Evolutionary conservation across 37 sponge, comb jelly and placozoan species (phyloP).

Genomic region (Ephydatia muelleri): DNA sequence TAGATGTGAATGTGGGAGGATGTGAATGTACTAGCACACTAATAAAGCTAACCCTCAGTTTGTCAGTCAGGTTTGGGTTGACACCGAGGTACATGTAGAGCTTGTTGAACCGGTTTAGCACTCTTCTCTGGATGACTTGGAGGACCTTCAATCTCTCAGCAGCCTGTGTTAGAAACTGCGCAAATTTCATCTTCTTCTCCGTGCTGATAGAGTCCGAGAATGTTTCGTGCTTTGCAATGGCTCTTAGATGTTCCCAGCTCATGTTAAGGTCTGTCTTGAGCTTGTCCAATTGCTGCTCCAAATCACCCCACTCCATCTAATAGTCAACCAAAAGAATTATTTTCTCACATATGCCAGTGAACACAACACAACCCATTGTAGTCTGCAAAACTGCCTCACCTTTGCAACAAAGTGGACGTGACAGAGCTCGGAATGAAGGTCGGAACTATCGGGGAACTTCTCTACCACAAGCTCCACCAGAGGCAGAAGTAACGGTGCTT

Average conservation of each 20-base stretch:
- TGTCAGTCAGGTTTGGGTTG: slow-evolving; percentile 30
- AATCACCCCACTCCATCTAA: slow-evolving; percentile 72
- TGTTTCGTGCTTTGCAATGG: slow-evolving; percentile 83
- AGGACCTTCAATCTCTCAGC: slow-evolving; percentile 84
- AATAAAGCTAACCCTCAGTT: slow-evolving; percentile 27
- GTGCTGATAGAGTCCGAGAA: slow-evolving; percentile 75
- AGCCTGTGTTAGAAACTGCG: slow-evolving; percentile 78
- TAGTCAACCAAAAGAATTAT: not conserved
- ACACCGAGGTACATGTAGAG: slow-evolving; percentile 77
- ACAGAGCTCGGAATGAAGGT: slow-evolving; percentile 82
- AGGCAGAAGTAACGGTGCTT: slow-evolving; percentile 81
- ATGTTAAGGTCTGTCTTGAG: slow-evolving; percentile 58
- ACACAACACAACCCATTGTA: not conserved
- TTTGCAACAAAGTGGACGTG: slow-evolving; percentile 76
- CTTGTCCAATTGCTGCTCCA: slow-evolving; percentile 30
- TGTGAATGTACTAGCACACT: not conserved
- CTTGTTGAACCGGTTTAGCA: slow-evolving; percentile 73
- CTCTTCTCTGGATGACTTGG: slow-evolving; percentile 69
- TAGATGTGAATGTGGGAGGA: no score
- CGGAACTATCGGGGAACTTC: slow-evolving; percentile 72
- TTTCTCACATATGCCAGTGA: not conserved
- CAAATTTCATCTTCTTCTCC: slow-evolving; percentile 81
- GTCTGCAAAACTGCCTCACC: no score
- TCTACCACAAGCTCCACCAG: slow-evolving; percentile 85
- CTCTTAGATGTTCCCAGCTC: slow-evolving; percentile 82